Percentiles rank a stretch among this genome's conserved stretches.
Evolutionary conservation across 2,888 invertebrate species (phyloP).

Genomic region (Cepaea hortensis): DNA sequence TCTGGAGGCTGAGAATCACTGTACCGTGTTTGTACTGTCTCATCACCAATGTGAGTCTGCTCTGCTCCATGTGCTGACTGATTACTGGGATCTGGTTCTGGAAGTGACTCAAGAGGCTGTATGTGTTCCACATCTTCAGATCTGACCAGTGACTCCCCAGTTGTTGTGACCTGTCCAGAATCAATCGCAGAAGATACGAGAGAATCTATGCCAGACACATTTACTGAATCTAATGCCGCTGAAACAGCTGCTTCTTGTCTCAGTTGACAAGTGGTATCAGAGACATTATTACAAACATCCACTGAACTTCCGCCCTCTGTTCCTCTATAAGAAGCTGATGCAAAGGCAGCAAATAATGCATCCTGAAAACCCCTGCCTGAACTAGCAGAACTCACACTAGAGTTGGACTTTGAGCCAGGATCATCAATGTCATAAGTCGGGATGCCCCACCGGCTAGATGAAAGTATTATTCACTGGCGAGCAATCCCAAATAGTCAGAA

Average conservation of each 20-base stretch:
- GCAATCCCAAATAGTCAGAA: too few relatives aligned
- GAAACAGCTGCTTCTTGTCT: too few relatives aligned
- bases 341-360: conserved; percentile 50
- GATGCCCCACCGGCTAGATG: too few relatives aligned
- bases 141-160: conserved; percentile 20
- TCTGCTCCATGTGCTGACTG: not conserved
- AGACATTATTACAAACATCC: conserved; percentile 8
- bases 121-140: conserved; percentile 6
- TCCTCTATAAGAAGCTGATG: conserved; percentile 18
- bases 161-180: conserved; percentile 44
- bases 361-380: conserved; percentile 42
- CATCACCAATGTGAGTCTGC: not conserved
- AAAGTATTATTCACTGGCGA: too few relatives aligned
- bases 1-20: conserved; percentile 14
- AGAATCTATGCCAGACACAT: conserved; percentile 2
- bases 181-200: conserved; percentile 44
- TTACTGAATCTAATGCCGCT: not conserved
- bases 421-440: too few relatives aligned
- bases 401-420: not conserved
- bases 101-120: not conserved
- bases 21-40: not conserved
- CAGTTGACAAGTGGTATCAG: not conserved
- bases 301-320: conserved; percentile 21
- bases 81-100: not conserved
- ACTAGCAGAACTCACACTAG: not conserved